Evolutionary conservation across 2,113 vertebrate genomes (phyloP), one percentile per base, ranked within the genome.

Genomic region (Beaufortia kweichowensis): DNA sequence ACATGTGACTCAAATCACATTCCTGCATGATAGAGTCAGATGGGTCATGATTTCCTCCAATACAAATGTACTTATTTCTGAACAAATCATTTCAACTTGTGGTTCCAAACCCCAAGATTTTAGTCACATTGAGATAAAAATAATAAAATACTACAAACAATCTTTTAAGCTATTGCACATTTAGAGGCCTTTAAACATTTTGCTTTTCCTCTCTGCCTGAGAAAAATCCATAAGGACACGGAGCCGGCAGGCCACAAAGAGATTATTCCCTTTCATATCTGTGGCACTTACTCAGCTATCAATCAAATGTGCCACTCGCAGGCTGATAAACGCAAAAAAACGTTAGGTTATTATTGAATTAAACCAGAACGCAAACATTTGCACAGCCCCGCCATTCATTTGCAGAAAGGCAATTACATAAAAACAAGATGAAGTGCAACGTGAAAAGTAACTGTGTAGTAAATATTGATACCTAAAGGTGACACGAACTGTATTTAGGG

Each of bases 321-420:
- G 63, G 77, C 86, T 79, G 85, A 90, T 88, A 86, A 87, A 89
- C 83, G 78, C 74, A 23, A 84, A 81, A n/a, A 68, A 80, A 79
- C 81, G 85, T 87, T 78, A 84, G 84, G 86, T 81, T 82, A 76
- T 78, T 82, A 82, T 84, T 86, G 73, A 77, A 80, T 71, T 87
- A 79, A 84, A 86, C 68, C 78, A 81, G 82, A 83, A 75, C 29
- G 67, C 84, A 85, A 87, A 86, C 85, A 85, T 86, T 81, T 84
- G 83, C 81, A 77, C 50, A 46, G 17, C 8, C 39, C 43, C 35
- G 35, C 14, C 48, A 6, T 53, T n/a, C 39, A 48, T 17, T 66
- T 48, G 43, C 26, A 50, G 2, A 53, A 7, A n/a, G 19, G 48
- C 19, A 50, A 5, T 15, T 50, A n/a, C n/a, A 6, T 5, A 7